A percentile compares a stretch with the other conserved stretches of the same genome.
These are phyloP conservation scores for Graptemys geographica DNA, from an alignment of 2,797 vertebrate genomes.

Conservation along the genomic window DNA sequence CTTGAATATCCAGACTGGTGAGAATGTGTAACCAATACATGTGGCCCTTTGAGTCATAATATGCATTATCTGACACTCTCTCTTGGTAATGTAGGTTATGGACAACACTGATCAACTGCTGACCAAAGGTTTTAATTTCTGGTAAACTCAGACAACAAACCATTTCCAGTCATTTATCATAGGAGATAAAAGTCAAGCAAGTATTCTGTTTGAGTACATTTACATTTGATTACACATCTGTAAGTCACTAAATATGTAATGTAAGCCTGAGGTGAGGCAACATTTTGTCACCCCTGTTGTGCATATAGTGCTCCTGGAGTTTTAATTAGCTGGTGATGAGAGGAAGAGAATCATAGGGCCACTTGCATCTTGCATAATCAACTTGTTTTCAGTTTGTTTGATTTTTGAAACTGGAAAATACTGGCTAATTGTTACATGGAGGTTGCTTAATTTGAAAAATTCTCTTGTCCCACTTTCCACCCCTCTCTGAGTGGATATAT, in stretches of 20 bases:
- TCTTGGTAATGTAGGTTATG: background rate
- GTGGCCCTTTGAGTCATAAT: fast-evolving
- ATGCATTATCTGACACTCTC: background rate
- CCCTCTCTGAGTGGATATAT: background rate
- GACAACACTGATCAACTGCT: background rate
- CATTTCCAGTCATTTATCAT: constrained; percentile 1
- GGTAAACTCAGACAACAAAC: background rate
- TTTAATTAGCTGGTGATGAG: background rate
- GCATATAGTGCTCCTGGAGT: background rate
- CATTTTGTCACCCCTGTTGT: background rate
- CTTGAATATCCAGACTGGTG: background rate
- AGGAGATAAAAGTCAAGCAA: background rate
- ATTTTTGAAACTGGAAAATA: background rate
- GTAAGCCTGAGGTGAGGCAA: background rate
- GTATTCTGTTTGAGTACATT: background rate
- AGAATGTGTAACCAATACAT: background rate
- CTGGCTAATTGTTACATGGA: background rate
- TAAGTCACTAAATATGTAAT: background rate
- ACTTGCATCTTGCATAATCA: background rate
- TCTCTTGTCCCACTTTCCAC: background rate
- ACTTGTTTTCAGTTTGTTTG: background rate
- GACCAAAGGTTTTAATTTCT: background rate
- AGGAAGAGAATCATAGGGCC: background rate
- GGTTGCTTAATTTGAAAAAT: background rate
- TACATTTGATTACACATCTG: constrained; percentile 21